Base-by-base conservation (phyloP, 1,140 invertebrate genomes). In the Listronotus bonariensis region DNA sequence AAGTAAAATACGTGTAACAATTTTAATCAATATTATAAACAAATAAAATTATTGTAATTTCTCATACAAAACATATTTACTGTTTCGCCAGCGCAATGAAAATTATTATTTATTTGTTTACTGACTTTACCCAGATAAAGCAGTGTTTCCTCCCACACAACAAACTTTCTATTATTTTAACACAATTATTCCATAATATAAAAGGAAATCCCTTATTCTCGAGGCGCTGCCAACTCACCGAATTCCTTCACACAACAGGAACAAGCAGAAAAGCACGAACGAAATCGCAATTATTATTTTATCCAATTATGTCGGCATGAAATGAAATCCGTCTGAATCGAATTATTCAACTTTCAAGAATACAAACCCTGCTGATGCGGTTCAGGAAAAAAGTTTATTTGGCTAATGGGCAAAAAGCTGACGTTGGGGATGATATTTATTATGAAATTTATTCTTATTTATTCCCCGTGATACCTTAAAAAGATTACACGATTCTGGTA, bases 151-250 rank as follows among this genome's bases (percentile, higher is more conserved):
- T 55, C 40, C 42, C 53, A 18, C 42, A 6, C 32, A 49, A 61
- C 58, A 52, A 51, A 61, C 46, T 61, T 51, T 61, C 46, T 41
- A 61, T 61, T 65, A 68, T 68, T 65, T 56, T 55, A 57, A 60
- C 64, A 43, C 62, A 65, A 68, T 65, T 65, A 63, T 68, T 60
- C 51, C 48, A 62, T 40, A 62, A 62, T 65, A 41, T 42, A 56
- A 51, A 57, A 54, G 45, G 62, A 56, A 57, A 56, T 57, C 41
- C 32, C 34, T 46, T 46, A 48, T 54, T 54, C 38, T n/a, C 17
- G 51, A 31, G 49, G 43, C 41, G 43, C 46, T 46, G 59, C 52
- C 40, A 40, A 40, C 42, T 46, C 17, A 34, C 36, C 9, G 31
- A 56, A 56, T 56, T 56, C 52, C 54, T 51, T 32, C 46, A 49